phyloP scores from a whole-genome alignment of 2,797 vertebrate species.

The Chiloscyllium punctatum region DNA sequence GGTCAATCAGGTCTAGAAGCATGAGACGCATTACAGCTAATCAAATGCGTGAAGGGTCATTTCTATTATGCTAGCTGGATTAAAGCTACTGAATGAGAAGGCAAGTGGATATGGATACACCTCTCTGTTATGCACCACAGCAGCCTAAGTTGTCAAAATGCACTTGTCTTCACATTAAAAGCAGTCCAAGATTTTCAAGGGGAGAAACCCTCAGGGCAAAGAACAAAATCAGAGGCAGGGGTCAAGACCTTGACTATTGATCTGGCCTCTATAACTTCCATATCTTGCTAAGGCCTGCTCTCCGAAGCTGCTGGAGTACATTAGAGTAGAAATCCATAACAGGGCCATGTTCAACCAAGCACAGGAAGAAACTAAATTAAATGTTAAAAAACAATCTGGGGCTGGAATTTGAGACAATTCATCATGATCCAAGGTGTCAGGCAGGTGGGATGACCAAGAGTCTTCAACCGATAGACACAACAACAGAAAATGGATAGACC shows the following conservation, averaged over 20 bases:
- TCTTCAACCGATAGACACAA: conserved; percentile 66
- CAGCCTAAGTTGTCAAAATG: conserved; percentile 36
- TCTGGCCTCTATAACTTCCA: conserved; percentile 93
- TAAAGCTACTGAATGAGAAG: conserved; percentile 43
- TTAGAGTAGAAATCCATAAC: conserved; percentile 99
- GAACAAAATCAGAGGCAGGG: conserved; percentile 61
- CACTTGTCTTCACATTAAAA: conserved; percentile 54
- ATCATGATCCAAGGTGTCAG: conserved; percentile 88
- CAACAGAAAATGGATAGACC: conserved; percentile 62
- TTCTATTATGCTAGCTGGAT: conserved; percentile 43
- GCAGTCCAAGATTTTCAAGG: conserved; percentile 57
- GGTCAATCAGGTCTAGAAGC: conserved; percentile 43
- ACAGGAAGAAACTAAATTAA: conserved; percentile 99
- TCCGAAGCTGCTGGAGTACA: conserved; percentile 91
- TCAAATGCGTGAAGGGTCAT: conserved; percentile 44
- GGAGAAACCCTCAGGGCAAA: conserved; percentile 64
- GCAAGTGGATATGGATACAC: conserved; percentile 45
- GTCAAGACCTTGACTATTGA: conserved; percentile 94
- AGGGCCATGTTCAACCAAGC: conserved; percentile 95
- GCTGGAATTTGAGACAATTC: conserved; percentile 88
- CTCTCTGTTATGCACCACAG: conserved; percentile 34
- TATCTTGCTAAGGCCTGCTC: conserved; percentile 77
- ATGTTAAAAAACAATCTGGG: conserved; percentile 99
- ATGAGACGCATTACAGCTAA: conserved; percentile 43
- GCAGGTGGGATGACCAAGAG: conserved; percentile 70